Evolutionary conservation across 2,797 vertebrate genomes (phyloP), one percentile per base, ranked within the genome.

Genomic region (Cuniculus paca): DNA sequence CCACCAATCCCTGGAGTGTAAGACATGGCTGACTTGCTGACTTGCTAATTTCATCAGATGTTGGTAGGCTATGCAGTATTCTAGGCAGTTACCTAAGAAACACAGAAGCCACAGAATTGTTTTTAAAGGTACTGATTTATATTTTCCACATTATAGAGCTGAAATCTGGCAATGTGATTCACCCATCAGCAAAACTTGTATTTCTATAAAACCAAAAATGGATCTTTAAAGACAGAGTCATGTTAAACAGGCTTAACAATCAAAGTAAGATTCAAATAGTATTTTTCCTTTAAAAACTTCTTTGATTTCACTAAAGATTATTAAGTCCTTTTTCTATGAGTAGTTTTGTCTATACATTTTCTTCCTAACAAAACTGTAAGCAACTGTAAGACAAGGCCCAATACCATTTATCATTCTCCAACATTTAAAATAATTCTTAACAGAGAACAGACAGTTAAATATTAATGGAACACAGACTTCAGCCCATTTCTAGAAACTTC

Each of bases 1-100:
- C 97, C 98, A 93, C 96, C 97, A 34, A 95, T 74, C 48, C 97
- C 97, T 0, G 96, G 91, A 85, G 95, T 84, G 24, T 98, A 98
- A 0, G 97, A 98, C 98, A 99, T 99, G 97, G 97, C 56, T 96
- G 97, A 81, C 68, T 1, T 75, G 83, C 88, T 95, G 70, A 2
- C 0, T 80, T 90, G 11, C 77, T 61, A 97, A 92, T 39, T 82
- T 98, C 98, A 98, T 98, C 97, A 98, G 54, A 91, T 1, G 85
- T 24, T 82, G 94, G 89, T 22, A 10, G 22, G 31, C 61, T 94
- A 45, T 45, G 45, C 5, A 78, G 93, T 72, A 97, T 95, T 95
- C 95, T 82, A 92, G 83, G 81, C 45, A 87, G 74, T 95, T 93
- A 98, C 96, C 98, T 98, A 96, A 20, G 96, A 42, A 96, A 96